Evolutionary conservation across 1,140 invertebrate species (phyloP).

Genomic region (Habropoda laboriosa): DNA sequence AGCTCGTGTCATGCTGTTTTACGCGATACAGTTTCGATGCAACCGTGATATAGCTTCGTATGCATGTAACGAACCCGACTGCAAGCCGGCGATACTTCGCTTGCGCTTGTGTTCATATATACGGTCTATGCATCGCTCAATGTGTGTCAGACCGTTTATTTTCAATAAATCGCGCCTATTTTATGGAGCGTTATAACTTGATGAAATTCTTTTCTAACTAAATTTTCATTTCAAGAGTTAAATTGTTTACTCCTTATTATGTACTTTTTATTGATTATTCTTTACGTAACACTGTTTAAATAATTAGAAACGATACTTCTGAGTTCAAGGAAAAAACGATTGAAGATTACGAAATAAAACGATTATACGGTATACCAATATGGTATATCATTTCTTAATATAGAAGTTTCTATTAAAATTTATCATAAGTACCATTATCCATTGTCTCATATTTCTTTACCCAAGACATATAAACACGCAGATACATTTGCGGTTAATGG

Average conservation of each 20-base stretch:
- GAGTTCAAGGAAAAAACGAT: too few species aligned
- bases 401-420: too few species aligned
- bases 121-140: not conserved
- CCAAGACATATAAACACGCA: not conserved
- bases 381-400: too few species aligned
- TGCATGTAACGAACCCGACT: too few species aligned
- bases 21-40: not conserved
- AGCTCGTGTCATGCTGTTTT: not conserved
- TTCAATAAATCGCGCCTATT: constrained; percentile 5
- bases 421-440: too few species aligned
- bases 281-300: too few species aligned
- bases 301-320: too few species aligned
- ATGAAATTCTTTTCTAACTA: not conserved
- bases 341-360: too few species aligned
- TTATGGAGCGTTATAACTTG: not conserved
- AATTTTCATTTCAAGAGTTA: not conserved
- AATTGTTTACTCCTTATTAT: too few species aligned
- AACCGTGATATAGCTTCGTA: not conserved
- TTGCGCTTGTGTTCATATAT: not conserved
- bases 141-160: constrained; percentile 13
- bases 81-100: not conserved
- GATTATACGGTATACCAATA: too few species aligned
- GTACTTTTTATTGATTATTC: not conserved
- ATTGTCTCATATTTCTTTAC: not conserved
- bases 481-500: constrained; percentile 1